Percentiles rank a stretch among this genome's conserved stretches.
Conservation (phyloP, 92 coral and sea anemone species). For the Zoanthus sansibaricus region DNA sequence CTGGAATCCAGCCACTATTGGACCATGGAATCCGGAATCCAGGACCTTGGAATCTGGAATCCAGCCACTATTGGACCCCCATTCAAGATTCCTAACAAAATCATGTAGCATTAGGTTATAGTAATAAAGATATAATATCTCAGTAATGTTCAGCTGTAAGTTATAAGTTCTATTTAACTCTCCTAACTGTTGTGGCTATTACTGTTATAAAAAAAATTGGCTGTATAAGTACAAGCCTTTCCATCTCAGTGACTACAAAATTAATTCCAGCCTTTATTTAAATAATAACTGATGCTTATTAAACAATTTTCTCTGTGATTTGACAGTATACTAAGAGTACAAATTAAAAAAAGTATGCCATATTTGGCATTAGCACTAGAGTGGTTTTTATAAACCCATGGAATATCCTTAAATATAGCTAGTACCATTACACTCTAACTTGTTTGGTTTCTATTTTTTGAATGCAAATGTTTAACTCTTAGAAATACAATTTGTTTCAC, state of each 20-base stretch:
- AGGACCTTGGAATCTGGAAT: no score
- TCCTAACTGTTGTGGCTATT: neutral
- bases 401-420: neutral
- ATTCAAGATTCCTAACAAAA: neutral
- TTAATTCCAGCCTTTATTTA: neutral
- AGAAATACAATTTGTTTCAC: neutral
- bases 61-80: no score
- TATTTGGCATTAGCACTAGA: neutral
- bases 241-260: neutral
- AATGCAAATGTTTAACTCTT: neutral
- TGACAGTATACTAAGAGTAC: neutral
- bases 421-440: neutral
- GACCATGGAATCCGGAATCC: no score
- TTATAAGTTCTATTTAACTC: neutral
- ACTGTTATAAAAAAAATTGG: neutral
- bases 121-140: neutral
- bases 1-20: no score
- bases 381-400: neutral
- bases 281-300: slow-evolving; percentile 4
- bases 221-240: neutral
- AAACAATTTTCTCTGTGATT: neutral
- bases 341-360: neutral
- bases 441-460: neutral
- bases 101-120: neutral
- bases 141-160: neutral